Conservation (phyloP, 2,888 invertebrate genomes). For the Bhutanitis thaidina region DNA sequence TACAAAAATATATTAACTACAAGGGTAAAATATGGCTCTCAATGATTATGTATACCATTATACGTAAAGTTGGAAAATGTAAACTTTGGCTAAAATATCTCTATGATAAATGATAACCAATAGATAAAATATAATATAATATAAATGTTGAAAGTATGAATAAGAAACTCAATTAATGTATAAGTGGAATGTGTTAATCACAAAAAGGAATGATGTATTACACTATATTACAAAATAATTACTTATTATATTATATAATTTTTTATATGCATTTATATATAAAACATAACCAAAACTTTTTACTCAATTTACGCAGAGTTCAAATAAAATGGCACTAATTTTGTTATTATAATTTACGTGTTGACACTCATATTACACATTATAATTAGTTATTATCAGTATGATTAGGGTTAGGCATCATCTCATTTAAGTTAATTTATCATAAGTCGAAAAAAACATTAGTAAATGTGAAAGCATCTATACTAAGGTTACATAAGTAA, state of each 20-base stretch:
- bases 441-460: constrained; percentile 15
- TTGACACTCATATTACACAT: constrained; percentile 26
- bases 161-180: constrained; percentile 25
- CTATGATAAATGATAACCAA: constrained; percentile 11
- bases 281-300: constrained; percentile 8
- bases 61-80: constrained; percentile 37
- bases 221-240: not conserved
- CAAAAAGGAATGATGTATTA: constrained; percentile 32
- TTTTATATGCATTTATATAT: constrained; percentile 19
- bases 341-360: constrained; percentile 48
- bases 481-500: constrained; percentile 22
- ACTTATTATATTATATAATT: not conserved
- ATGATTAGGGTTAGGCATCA: constrained; percentile 16
- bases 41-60: constrained; percentile 35
- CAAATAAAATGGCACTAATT: constrained; percentile 69
- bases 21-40: constrained; percentile 58
- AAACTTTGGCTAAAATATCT: constrained; percentile 39
- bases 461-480: constrained; percentile 18
- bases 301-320: constrained; percentile 40
- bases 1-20: constrained; percentile 69
- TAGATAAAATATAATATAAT: too few species aligned
- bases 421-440: constrained; percentile 8
- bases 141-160: not conserved
- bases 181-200: constrained; percentile 65
- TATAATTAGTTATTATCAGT: constrained; percentile 16